Evolutionary conservation across 2,888 invertebrate species (phyloP), one percentile per base, ranked within the genome.

Genomic region (Drosophila nr. perissopoda): DNA sequence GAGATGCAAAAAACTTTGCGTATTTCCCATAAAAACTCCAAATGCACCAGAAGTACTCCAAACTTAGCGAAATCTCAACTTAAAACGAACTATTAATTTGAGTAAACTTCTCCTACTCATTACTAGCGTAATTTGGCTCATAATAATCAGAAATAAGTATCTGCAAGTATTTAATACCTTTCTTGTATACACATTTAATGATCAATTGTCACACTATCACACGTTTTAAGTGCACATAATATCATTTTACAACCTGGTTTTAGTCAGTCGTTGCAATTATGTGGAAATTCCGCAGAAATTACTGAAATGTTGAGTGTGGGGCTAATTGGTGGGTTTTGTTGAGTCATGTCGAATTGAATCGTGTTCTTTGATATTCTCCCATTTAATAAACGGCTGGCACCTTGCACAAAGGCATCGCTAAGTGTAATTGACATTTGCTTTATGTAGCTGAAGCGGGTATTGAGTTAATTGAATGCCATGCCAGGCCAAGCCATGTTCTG

Each of bases 381-480:
- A 73, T 72, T 76, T 66, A 34, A 40, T 53, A 54, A 21, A 11
- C 34, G 58, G 34, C 48, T 78, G 48, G 48, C 68, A 63, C 64
- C 79, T 66, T 51, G 36, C 52, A 61, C 60, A 74, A 69, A 77
- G 63, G 73, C 54, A 69, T 13, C 49, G 53, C 59, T 31, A 58
- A 62, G 63, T 79, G 80, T 75, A 83, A 66, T 72, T 81, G 87
- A 74, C 75, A 67, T 76, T 83, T 72, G 70, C 73, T 73, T 63
- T 73, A 69, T 82, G 57, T 51, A 29, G 38, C 60, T 45, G 49
- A 33, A 49, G 56, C 66, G 57, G 56, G 66, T 67, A 83, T 82
- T 74, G 54, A 84, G 77, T 83, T 84, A 83, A 85, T 84, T 87
- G 80, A 84, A 85, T 78, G 80, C 67, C 69, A 73, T 49, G 61